Conservation (phyloP, 2,888 invertebrate genomes). For the Dynastes hyllus region DNA sequence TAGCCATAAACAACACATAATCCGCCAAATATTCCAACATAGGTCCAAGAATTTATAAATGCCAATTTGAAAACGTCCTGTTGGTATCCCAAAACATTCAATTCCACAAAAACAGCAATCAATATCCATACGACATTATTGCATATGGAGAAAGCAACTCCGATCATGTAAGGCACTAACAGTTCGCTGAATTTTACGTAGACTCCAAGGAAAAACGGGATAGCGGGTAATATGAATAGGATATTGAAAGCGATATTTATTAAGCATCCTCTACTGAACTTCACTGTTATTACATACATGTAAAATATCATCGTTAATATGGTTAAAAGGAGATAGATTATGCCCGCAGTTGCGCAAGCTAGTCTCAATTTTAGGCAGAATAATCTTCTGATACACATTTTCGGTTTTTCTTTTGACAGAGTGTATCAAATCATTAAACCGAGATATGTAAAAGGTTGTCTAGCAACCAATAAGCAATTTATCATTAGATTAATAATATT, state of each 20-base stretch:
- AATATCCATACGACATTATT: constrained; percentile 20
- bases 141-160: constrained; percentile 3
- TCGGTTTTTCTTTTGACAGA: background rate
- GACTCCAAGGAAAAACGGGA: constrained; percentile 28
- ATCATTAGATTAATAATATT: too few species aligned
- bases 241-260: constrained; percentile 27
- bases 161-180: constrained; percentile 16
- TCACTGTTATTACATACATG: background rate
- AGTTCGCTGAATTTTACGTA: constrained; percentile 26
- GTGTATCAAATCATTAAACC: too few species aligned
- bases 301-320: constrained; percentile 14
- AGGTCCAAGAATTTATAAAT: background rate
- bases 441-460: too few species aligned
- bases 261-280: constrained; percentile 31
- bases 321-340: constrained; percentile 24
- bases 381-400: background rate
- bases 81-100: background rate
- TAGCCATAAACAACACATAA: background rate
- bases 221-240: constrained; percentile 11
- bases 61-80: constrained; percentile 33
- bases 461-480: too few species aligned
- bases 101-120: background rate
- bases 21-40: background rate
- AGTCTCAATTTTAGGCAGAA: background rate
- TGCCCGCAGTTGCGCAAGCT: constrained; percentile 4